Conservation (phyloP, 2,888 invertebrate species). For the Orchesellides sinensis region DNA sequence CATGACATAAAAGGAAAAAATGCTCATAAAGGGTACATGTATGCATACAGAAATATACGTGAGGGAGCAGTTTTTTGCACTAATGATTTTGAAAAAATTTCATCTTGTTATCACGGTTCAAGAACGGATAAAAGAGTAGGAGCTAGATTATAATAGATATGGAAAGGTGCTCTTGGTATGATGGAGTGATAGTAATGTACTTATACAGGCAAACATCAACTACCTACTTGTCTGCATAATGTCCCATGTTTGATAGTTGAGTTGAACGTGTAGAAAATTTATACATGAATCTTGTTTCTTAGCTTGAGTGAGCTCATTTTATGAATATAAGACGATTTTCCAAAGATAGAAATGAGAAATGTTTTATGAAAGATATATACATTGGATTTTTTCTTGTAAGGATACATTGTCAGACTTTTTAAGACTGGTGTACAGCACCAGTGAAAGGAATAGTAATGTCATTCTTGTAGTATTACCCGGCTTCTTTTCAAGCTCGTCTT, state of each 20-base stretch:
- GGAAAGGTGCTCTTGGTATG: conserved; percentile 1
- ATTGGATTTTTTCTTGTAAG: conserved; percentile 48
- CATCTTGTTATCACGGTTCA: conserved; percentile 59
- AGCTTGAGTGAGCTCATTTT: conserved; percentile 26
- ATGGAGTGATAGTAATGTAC: too few relatives aligned
- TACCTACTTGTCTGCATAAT: too few relatives aligned
- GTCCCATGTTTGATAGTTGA: too few relatives aligned
- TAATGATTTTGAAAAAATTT: conserved; percentile 66
- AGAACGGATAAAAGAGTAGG: conserved; percentile 31
- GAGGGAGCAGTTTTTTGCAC: conserved; percentile 60
- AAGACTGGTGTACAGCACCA: background rate
- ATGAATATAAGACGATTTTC: conserved; percentile 34
- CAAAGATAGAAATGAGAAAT: conserved; percentile 58
- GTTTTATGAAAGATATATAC: conserved; percentile 52
- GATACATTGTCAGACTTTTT: background rate
- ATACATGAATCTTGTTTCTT: background rate
- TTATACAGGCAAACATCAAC: background rate
- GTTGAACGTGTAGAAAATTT: too few relatives aligned
- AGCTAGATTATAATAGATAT: background rate
- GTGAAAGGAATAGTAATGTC: conserved; percentile 50
- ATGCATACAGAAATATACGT: too few relatives aligned
- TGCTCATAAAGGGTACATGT: too few relatives aligned
- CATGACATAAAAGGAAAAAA: conserved; percentile 53
- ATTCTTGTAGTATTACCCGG: conserved; percentile 40
- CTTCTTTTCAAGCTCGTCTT: conserved; percentile 12